These are phyloP conservation scores for Ormia ochracea DNA, from an alignment of 2,888 invertebrate genomes.

Conservation along the genomic window DNA sequence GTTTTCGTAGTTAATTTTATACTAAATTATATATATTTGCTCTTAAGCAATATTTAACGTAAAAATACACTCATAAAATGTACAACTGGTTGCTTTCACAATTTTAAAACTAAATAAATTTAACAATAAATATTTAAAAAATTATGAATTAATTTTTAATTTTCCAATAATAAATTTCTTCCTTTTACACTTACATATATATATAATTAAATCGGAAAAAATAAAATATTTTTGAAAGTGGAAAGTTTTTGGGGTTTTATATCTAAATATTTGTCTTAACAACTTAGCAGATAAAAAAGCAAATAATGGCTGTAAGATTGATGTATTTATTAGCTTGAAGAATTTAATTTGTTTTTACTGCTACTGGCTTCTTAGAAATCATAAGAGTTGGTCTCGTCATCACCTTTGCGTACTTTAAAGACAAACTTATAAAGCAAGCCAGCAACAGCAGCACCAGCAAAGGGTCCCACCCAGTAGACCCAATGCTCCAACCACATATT, in stretches of 20 bases:
- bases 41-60: conserved; percentile 33
- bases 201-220: background rate
- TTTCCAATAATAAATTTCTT: background rate
- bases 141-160: conserved; percentile 19
- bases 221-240: background rate
- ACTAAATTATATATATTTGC: background rate
- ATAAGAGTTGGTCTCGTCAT: conserved; percentile 85
- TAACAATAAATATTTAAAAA: conserved; percentile 59
- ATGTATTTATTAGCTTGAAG: background rate
- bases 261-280: conserved; percentile 23
- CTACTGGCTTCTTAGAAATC: conserved; percentile 80
- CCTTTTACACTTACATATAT: background rate
- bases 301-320: conserved; percentile 33
- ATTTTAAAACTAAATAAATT: conserved; percentile 59
- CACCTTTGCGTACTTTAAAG: conserved; percentile 83
- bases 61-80: conserved; percentile 24
- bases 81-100: conserved; percentile 17
- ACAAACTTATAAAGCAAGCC: conserved; percentile 85
- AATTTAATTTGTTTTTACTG: background rate
- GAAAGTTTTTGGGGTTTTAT: background rate
- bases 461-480: conserved; percentile 93
- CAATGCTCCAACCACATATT: conserved; percentile 87
- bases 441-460: conserved; percentile 85
- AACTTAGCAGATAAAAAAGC: conserved; percentile 53
- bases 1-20: conserved; percentile 18